These are phyloP conservation scores for Astropecten irregularis DNA, from an alignment of 53 echinoderm and acorn worm genomes.

Conservation along the genomic window DNA sequence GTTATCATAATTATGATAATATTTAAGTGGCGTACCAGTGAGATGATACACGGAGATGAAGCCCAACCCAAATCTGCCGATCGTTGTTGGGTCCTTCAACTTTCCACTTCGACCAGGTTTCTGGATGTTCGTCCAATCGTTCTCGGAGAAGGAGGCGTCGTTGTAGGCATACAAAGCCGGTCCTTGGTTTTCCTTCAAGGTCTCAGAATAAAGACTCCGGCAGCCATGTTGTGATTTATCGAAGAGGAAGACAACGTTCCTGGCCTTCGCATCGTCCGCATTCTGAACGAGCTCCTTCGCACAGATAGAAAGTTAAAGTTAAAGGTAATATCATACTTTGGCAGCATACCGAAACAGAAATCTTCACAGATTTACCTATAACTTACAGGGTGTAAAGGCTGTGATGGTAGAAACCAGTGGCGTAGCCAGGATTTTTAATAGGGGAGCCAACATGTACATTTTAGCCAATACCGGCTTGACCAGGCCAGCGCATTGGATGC, in stretches of 20 bases:
- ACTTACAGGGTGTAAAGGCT: no score
- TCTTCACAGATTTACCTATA: no score
- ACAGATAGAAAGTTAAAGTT: neutral
- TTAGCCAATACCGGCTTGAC: no score
- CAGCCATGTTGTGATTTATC: slow-evolving; percentile 63
- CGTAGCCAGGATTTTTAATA: no score
- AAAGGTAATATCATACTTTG: no score
- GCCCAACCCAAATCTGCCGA: slow-evolving; percentile 93
- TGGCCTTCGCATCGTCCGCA: slow-evolving; percentile 86
- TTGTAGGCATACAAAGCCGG: slow-evolving; percentile 86
- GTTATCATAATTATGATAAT: no score
- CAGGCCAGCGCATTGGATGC: no score
- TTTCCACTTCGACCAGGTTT: slow-evolving; percentile 62
- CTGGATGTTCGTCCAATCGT: slow-evolving; percentile 87
- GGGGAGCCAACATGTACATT: no score
- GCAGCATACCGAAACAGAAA: no score
- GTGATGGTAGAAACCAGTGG: no score
- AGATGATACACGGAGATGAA: slow-evolving; percentile 95
- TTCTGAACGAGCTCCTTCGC: slow-evolving; percentile 93
- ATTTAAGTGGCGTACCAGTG: no score
- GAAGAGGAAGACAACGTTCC: slow-evolving; percentile 71
- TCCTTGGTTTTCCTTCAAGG: slow-evolving; percentile 52
- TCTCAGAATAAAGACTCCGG: slow-evolving; percentile 31
- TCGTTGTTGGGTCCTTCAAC: slow-evolving; percentile 67
- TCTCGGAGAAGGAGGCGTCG: slow-evolving; percentile 65